These are phyloP conservation scores for Menidia beryllina DNA, from an alignment of 2,113 vertebrate genomes.

Conservation along the genomic window DNA sequence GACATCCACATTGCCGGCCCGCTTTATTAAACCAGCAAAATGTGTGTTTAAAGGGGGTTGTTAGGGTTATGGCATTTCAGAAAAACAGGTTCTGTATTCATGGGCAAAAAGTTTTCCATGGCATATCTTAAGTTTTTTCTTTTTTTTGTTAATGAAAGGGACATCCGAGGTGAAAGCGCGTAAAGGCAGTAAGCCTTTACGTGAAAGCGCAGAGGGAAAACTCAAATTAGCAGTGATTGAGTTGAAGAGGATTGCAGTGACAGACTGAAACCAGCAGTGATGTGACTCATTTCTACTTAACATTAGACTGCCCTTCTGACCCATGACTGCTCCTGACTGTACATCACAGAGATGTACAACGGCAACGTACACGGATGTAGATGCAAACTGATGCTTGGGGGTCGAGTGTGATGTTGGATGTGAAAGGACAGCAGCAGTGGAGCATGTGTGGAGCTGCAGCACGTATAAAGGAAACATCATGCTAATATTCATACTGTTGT, in stretches of 20 bases:
- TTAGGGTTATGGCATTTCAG: too few relatives aligned
- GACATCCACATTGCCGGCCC: too few relatives aligned
- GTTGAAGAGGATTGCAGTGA: slow-evolving; percentile 25
- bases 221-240: neutral
- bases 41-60: too few relatives aligned
- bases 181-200: neutral
- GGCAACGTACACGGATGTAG: slow-evolving; percentile 3
- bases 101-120: too few relatives aligned
- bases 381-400: slow-evolving; percentile 16
- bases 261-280: slow-evolving; percentile 43
- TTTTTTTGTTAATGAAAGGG: too few relatives aligned
- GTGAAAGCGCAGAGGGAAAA: neutral
- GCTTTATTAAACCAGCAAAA: too few relatives aligned
- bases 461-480: slow-evolving; percentile 1
- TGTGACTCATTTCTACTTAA: slow-evolving; percentile 48
- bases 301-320: slow-evolving; percentile 23
- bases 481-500: slow-evolving; percentile 17
- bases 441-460: slow-evolving; percentile 20
- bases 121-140: too few relatives aligned
- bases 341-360: slow-evolving; percentile 24
- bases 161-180: neutral
- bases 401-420: slow-evolving; percentile 20
- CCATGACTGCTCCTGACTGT: slow-evolving; percentile 34
- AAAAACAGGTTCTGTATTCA: too few relatives aligned
- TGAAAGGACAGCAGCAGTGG: slow-evolving; percentile 19